Evolutionary conservation across 1,140 invertebrate genomes (phyloP).

Genomic region (Drosophila eugracilis): DNA sequence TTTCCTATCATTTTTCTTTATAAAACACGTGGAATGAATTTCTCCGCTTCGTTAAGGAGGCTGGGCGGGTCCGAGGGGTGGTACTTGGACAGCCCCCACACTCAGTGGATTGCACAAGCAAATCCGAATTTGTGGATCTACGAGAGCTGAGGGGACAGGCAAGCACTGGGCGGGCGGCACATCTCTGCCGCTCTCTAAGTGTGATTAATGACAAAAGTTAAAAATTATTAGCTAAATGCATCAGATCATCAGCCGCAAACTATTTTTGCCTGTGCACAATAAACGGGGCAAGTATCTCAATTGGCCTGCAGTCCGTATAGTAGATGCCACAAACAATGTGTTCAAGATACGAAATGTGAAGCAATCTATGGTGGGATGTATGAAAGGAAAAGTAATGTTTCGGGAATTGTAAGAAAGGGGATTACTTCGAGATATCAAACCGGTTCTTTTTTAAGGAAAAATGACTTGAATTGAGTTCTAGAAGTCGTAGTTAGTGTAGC

Average conservation of each 20-base stretch:
- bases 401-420: too few species aligned
- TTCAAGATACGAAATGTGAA: not conserved
- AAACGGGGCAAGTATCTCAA: conserved; percentile 6
- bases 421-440: too few species aligned
- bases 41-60: not conserved
- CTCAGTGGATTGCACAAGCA: conserved; percentile 26
- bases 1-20: not conserved
- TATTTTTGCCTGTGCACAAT: conserved; percentile 19
- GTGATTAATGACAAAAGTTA: conserved; percentile 35
- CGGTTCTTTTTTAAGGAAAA: too few species aligned
- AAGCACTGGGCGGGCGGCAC: conserved; percentile 12
- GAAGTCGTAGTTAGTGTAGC: too few species aligned
- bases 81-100: not conserved
- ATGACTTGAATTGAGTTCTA: too few species aligned
- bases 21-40: not conserved
- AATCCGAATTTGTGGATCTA: not conserved
- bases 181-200: conserved; percentile 18
- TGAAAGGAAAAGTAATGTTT: not conserved
- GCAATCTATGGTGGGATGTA: too few species aligned
- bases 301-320: not conserved
- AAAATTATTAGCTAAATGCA: conserved; percentile 26
- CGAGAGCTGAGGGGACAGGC: not conserved
- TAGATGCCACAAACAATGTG: not conserved
- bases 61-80: not conserved
- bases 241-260: conserved; percentile 12